Base-by-base conservation (phyloP, 2,797 vertebrate genomes). In the Urosaurus nigricauda region DNA sequence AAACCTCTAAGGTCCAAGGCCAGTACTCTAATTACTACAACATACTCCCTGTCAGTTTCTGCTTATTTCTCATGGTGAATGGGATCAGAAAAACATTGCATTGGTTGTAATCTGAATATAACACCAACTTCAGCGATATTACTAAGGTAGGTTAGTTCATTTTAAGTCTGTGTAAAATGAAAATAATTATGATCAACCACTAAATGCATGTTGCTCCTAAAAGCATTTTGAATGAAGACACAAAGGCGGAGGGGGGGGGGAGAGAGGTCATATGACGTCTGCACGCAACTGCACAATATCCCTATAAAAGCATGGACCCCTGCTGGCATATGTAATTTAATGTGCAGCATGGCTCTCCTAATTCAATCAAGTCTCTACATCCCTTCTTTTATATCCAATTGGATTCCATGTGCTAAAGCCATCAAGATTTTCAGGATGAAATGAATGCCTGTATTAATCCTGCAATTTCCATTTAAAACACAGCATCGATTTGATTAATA, bases 391-490 rank as follows among this genome's bases (percentile, higher is more conserved):
- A 98, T 98, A 99, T 99, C 98, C 98, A 98, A 98, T 99, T 99
- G 98, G 98, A 99, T 99, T 98, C 98, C 85, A 96, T 97, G 97
- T 97, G 97, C 98, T 99, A 99, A 99, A 99, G 98, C 98, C 98
- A 98, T 99, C 98, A 98, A 98, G 98, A 98, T 98, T 98, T 98
- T 98, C 98, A 98, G 97, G 98, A 98, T 98, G 98, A 99, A 99
- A 98, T 98, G 98, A 98, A 98, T 98, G 98, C 98, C 98, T 98
- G 98, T 98, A 99, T 99, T 99, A 99, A 99, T 99, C 99, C 98
- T 95, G 97, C 98, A 99, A 99, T 99, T 99, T 99, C 98, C 99
- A 99, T 99, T 99, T 99, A 99, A 99, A 99, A 99, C 97, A 98
- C 97, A 98, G 97, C 98, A 99, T 99, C 96, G 98, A 98, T 98